Conservation (phyloP, 2,797 vertebrate species). For the Loris lydekkerianus region DNA sequence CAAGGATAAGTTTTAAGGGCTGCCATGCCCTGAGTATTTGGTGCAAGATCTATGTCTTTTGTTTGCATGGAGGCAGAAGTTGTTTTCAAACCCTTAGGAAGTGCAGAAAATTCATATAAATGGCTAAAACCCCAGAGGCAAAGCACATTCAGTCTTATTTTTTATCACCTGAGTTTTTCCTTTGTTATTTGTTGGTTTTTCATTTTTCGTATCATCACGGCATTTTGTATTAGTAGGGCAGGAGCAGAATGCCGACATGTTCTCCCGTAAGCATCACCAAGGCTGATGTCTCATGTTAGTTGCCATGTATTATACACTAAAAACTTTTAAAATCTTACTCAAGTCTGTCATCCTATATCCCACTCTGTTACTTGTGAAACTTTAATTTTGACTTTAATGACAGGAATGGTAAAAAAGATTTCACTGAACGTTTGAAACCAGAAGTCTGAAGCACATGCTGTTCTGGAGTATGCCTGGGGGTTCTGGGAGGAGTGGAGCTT, state of each 20-base stretch:
- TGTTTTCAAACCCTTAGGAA: neutral
- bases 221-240: neutral
- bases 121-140: neutral
- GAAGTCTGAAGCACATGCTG: neutral
- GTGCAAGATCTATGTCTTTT: neutral
- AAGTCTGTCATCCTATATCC: neutral
- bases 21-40: neutral
- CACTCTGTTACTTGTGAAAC: neutral
- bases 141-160: neutral
- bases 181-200: neutral
- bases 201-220: neutral
- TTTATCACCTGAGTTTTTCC: neutral
- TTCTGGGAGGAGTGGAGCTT: neutral
- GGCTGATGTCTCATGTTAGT: neutral
- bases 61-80: neutral
- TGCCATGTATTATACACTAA: neutral
- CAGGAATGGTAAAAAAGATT: neutral
- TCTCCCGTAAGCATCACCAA: neutral
- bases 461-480: neutral
- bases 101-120: neutral
- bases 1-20: neutral
- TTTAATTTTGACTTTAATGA: conserved; percentile 15
- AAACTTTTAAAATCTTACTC: conserved; percentile 11
- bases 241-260: neutral
- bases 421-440: neutral